Conservation (phyloP, 2,888 invertebrate genomes). For the Proisotoma minuta region DNA sequence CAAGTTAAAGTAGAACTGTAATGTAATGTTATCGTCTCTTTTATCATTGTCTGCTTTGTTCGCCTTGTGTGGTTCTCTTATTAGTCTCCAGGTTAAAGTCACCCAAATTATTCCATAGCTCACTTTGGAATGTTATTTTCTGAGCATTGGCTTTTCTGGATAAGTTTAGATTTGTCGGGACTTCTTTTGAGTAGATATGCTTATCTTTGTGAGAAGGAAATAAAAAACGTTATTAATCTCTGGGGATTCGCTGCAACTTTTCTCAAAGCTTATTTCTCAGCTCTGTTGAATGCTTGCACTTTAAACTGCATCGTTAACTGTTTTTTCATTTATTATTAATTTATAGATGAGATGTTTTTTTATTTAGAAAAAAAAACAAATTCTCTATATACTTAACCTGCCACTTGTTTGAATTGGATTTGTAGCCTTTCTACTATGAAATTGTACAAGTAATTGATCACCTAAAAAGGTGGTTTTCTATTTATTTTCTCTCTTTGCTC, state of each 20-base stretch:
- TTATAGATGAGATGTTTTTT: no score
- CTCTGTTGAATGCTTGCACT: no score
- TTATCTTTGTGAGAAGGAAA: not conserved
- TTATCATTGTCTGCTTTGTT: not conserved
- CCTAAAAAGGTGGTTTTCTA: no score
- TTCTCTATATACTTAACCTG: no score
- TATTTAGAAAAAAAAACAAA: no score
- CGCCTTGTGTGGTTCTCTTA: not conserved
- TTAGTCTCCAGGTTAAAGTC: not conserved
- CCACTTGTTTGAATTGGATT: no score
- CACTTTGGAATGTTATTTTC: not conserved
- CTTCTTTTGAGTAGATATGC: not conserved
- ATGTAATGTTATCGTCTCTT: constrained; percentile 2
- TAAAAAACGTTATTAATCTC: constrained; percentile 4
- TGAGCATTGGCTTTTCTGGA: not conserved
- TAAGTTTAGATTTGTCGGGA: not conserved
- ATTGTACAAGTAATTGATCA: no score
- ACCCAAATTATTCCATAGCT: not conserved
- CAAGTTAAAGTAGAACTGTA: not conserved
- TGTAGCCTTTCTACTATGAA: no score
- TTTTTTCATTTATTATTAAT: no score
- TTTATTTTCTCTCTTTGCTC: no score
- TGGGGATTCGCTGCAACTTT: not conserved
- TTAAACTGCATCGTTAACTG: no score
- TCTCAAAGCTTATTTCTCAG: no score